A percentile compares a stretch with the other conserved stretches of the same genome.
These are phyloP conservation scores for Psix sp. DNA, from an alignment of 1,140 invertebrate species.

Conservation along the genomic window DNA sequence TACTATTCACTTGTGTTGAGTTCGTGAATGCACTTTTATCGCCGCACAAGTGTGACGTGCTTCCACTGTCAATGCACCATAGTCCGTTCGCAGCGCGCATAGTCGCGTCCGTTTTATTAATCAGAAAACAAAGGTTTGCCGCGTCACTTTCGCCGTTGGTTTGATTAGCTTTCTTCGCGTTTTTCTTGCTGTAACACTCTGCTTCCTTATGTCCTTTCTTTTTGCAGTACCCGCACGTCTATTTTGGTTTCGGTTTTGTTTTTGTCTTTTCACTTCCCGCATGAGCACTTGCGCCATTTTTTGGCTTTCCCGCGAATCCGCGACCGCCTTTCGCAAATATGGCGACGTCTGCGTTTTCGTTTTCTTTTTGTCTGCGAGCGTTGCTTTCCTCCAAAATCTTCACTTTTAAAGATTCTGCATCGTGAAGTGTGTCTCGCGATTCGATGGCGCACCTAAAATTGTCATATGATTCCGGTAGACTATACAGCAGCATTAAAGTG, in stretches of 20 bases:
- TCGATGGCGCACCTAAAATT: constrained; percentile 14
- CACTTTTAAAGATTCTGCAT: neutral
- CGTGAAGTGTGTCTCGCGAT: constrained; percentile 8
- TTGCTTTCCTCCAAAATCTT: neutral
- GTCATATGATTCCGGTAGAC: constrained; percentile 11
- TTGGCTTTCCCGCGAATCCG: neutral
- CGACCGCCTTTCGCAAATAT: neutral
- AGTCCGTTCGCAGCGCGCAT: neutral
- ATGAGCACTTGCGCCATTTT: neutral
- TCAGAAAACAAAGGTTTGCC: neutral
- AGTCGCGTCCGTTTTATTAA: neutral
- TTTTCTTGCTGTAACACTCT: constrained; percentile 12
- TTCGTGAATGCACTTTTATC: constrained; percentile 10
- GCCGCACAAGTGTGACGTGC: constrained; percentile 31
- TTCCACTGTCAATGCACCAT: constrained; percentile 35
- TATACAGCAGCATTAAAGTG: constrained; percentile 10
- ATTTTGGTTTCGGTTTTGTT: constrained; percentile 7
- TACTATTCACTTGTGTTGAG: neutral
- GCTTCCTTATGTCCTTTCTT: constrained; percentile 19
- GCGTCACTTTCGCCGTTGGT: neutral
- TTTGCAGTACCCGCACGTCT: constrained; percentile 12
- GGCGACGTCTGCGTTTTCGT: neutral
- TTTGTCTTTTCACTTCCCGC: constrained; percentile 14
- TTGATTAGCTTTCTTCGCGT: neutral
- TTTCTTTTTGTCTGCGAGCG: neutral